Evolutionary conservation across 2,888 invertebrate species (phyloP), one percentile per base, ranked within the genome.

Genomic region (Drosophila imparisetae): DNA sequence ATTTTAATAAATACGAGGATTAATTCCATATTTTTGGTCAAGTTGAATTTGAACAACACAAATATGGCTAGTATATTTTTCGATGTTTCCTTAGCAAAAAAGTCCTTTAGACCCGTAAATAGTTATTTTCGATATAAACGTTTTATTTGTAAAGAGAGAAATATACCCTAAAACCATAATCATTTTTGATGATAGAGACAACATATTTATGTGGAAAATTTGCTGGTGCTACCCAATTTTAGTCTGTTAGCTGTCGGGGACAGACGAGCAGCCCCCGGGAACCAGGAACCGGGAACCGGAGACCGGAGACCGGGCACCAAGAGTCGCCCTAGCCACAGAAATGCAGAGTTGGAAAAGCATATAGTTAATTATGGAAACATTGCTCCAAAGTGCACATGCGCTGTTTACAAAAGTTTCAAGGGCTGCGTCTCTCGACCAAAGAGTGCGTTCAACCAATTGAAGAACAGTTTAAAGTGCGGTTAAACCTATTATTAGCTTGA

Each of bases 381-480:
- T 77, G 78, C 67, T 76, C 73, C 80, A 86, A 73, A 66, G 67
- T 78, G 83, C 89, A 90, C 88, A 84, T 89, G 84, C 84, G 90
- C 83, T 68, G 57, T 57, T 7, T 32, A 45, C 50, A 42, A 53
- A 57, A 29, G 29, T 53, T 64, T 27, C 64, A 68, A 61, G 66
- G 67, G 40, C 57, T 55, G 50, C 29, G 71, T 52, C 4, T 7
- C 36, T n/a, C 30, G n/a, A 60, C 38, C 24, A 66, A 66, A 4
- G 60, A 64, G 71, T 75, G 75, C 67, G 83, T 68, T 65, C 74
- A 75, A 60, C 85, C 76, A 79, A 73, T 80, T 86, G 85, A 89
- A 83, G 84, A 83, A 89, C 86, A 81, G 86, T 86, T 86, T 83
- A 86, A 86, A 86, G 63, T 90, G 90, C 88, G 86, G 86, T 86